Conservation (phyloP, 2,113 vertebrate species). For the Callipepla squamata region DNA sequence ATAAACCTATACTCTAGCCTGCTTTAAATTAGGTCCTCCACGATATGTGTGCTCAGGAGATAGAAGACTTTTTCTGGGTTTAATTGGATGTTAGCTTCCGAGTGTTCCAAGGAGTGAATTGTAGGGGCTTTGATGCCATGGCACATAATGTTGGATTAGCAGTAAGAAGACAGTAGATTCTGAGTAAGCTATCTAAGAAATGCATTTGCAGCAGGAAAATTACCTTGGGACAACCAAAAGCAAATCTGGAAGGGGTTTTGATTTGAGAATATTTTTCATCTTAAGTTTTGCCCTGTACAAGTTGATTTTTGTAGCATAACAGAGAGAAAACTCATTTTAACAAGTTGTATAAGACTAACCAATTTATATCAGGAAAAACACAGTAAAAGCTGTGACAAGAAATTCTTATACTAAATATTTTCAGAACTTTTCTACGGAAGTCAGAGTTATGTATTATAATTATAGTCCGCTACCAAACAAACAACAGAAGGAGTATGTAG, state of each 20-base stretch:
- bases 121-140: conserved; percentile 39
- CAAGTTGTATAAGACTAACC: neutral
- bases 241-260: conserved; percentile 11
- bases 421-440: neutral
- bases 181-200: conserved; percentile 10
- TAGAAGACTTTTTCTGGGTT: conserved; percentile 31
- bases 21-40: conserved; percentile 60
- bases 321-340: neutral
- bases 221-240: conserved; percentile 12
- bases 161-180: neutral
- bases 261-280: conserved; percentile 31
- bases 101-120: conserved; percentile 29
- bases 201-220: neutral
- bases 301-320: neutral
- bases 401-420: neutral
- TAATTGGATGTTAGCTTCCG: conserved; percentile 55
- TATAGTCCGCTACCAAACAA: neutral
- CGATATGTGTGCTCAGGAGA: conserved; percentile 28
- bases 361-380: neutral
- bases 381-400: neutral
- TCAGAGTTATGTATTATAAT: neutral
- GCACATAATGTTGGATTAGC: conserved; percentile 18
- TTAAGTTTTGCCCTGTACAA: neutral
- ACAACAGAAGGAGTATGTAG: neutral
- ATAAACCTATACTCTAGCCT: conserved; percentile 18